phyloP scores from a whole-genome alignment of 2,797 vertebrate species.

The Pagetopsis macropterus region DNA sequence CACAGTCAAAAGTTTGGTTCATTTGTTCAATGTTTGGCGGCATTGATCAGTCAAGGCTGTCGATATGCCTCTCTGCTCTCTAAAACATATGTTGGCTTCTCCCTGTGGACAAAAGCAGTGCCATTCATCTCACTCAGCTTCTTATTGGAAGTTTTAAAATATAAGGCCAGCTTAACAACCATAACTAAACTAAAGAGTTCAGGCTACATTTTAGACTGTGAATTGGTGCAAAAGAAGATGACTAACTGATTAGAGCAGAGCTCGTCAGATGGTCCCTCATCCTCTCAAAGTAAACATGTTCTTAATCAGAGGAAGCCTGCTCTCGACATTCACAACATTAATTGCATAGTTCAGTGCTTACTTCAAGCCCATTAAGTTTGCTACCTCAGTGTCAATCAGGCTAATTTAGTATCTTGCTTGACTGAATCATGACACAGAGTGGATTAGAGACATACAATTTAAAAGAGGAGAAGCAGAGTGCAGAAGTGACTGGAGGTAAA shows the following conservation, averaged over 20 bases:
- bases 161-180: slow-evolving; percentile 36
- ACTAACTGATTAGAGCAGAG: slow-evolving; percentile 43
- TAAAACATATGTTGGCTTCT: slow-evolving; percentile 56
- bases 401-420: slow-evolving; percentile 35
- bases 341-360: slow-evolving; percentile 39
- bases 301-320: slow-evolving; percentile 41
- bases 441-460: slow-evolving; percentile 15
- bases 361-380: slow-evolving; percentile 39
- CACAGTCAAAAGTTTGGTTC: slow-evolving; percentile 12
- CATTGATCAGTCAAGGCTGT: slow-evolving; percentile 28
- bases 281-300: slow-evolving; percentile 50
- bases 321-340: slow-evolving; percentile 46
- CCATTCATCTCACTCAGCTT: neutral
- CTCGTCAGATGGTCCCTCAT: slow-evolving; percentile 33
- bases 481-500: neutral
- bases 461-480: neutral
- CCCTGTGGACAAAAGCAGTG: slow-evolving; percentile 12
- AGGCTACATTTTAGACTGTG: slow-evolving; percentile 19
- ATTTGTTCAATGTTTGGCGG: slow-evolving; percentile 17
- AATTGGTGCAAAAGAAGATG: slow-evolving; percentile 36
- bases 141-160: slow-evolving; percentile 37
- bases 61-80: slow-evolving; percentile 37
- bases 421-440: slow-evolving; percentile 15
- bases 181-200: slow-evolving; percentile 36
- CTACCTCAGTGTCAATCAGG: slow-evolving; percentile 34